These are phyloP conservation scores for Mesembrinibis cayennensis DNA, from an alignment of 2,113 vertebrate genomes.

Conservation along the genomic window DNA sequence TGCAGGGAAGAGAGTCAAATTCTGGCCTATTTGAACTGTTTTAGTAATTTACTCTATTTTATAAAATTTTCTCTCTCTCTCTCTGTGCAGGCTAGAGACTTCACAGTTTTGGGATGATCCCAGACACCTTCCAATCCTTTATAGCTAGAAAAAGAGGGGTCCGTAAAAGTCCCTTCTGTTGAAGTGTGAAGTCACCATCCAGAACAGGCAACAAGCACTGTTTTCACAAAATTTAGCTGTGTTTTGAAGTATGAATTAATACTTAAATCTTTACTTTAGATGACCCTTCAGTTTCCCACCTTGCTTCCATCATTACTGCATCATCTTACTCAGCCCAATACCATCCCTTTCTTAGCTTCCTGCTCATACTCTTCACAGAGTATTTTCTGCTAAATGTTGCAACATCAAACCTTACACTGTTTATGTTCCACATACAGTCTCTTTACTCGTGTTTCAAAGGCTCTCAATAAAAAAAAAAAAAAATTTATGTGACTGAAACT, in stretches of 20 bases:
- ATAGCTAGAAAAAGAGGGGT: neutral
- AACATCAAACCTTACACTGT: neutral
- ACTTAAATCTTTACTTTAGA: neutral
- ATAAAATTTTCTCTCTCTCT: neutral
- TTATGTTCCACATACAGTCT: neutral
- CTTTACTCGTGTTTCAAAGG: neutral
- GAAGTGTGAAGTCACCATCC: neutral
- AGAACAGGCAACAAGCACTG: neutral
- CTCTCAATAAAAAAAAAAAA: neutral
- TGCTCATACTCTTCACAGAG: neutral
- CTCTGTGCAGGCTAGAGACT: neutral
- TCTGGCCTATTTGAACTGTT: neutral
- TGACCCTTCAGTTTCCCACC: neutral
- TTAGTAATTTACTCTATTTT: neutral
- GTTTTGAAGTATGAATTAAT: neutral
- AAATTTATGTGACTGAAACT: neutral
- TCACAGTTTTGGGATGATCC: neutral
- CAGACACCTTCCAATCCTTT: neutral
- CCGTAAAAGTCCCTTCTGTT: neutral
- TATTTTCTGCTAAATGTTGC: neutral
- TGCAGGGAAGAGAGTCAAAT: neutral
- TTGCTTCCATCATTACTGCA: neutral
- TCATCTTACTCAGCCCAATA: neutral
- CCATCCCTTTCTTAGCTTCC: neutral
- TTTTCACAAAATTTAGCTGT: neutral